Conservation (phyloP, 2,888 invertebrate genomes). For the Scrobipalpa atriplicella region DNA sequence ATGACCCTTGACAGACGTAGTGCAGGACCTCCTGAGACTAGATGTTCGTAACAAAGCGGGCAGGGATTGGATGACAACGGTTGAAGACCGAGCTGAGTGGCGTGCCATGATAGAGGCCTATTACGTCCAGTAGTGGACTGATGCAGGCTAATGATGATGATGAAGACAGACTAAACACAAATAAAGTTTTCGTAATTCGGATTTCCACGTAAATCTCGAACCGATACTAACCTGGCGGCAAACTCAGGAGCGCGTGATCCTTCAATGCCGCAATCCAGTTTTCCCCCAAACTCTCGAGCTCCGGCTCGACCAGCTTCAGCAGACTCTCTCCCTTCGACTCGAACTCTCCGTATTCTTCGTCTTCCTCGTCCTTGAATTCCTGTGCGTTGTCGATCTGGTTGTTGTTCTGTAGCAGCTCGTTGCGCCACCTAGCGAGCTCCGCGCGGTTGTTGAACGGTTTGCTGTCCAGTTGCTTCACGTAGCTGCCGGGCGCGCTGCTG, state of each 20-base stretch:
- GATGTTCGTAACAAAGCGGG: too few species aligned
- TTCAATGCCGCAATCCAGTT: slow-evolving; percentile 86
- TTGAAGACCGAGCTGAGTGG: too few species aligned
- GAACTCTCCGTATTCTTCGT: slow-evolving; percentile 88
- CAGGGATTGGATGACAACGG: too few species aligned
- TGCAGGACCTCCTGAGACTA: too few species aligned
- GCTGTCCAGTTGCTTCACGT: slow-evolving; percentile 76
- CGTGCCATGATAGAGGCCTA: too few species aligned
- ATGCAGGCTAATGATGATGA: too few species aligned
- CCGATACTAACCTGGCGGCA: slow-evolving; percentile 87
- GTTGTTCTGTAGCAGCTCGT: slow-evolving; percentile 60
- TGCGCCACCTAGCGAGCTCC: slow-evolving; percentile 72
- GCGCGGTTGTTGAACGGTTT: slow-evolving; percentile 69
- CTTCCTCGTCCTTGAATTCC: slow-evolving; percentile 43
- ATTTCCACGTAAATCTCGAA: too few species aligned
- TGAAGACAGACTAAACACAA: too few species aligned
- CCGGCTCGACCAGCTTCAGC: slow-evolving; percentile 95
- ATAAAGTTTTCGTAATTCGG: too few species aligned
- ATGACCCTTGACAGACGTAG: too few species aligned
- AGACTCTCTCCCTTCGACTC: slow-evolving; percentile 92
- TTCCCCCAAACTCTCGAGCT: slow-evolving; percentile 94
- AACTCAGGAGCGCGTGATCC: slow-evolving; percentile 96
- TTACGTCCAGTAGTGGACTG: too few species aligned
- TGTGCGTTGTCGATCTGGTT: slow-evolving; percentile 63
- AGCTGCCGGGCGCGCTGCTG: slow-evolving; percentile 85